Evolutionary conservation across 2,888 invertebrate species (phyloP).

Genomic region (Leptura quadrifasciata): DNA sequence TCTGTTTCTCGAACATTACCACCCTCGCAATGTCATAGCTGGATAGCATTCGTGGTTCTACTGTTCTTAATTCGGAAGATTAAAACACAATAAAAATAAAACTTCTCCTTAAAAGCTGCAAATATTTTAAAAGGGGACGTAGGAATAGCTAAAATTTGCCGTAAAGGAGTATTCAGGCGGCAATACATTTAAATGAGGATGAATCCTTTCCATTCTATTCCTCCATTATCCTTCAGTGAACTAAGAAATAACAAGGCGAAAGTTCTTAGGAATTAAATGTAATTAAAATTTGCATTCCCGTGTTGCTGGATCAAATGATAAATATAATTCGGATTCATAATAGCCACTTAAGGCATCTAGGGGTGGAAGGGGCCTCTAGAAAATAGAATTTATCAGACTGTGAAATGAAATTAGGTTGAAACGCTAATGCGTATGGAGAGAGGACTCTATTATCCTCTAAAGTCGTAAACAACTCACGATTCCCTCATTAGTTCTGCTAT

Average conservation of each 20-base stretch:
- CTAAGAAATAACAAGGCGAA: conserved; percentile 28
- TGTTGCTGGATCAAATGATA: conserved; percentile 21
- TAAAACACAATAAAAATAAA: conserved; percentile 31
- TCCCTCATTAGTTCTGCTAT: not conserved
- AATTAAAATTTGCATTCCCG: conserved; percentile 41
- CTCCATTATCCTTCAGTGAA: conserved; percentile 27
- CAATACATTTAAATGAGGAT: conserved; percentile 52
- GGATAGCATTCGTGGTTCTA: conserved; percentile 12
- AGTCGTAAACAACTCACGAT: conserved; percentile 4
- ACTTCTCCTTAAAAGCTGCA: conserved; percentile 1
- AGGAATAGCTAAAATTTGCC: conserved; percentile 8
- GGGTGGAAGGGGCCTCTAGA: conserved; percentile 20
- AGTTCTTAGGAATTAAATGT: conserved; percentile 33
- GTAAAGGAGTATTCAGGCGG: conserved; percentile 39
- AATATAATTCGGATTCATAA: conserved; percentile 15
- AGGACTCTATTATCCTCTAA: conserved; percentile 17
- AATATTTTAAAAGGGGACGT: conserved; percentile 10
- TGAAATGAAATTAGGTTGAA: conserved; percentile 13
- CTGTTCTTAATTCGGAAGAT: conserved; percentile 19
- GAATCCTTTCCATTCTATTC: conserved; percentile 30
- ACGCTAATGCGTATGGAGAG: not conserved
- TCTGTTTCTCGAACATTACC: conserved; percentile 1
- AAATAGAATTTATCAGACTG: conserved; percentile 18
- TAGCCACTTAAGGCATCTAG: conserved; percentile 8
- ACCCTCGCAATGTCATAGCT: not conserved